Evolutionary conservation across 2,113 vertebrate species (phyloP).

Genomic region (Bubo blakistoni): DNA sequence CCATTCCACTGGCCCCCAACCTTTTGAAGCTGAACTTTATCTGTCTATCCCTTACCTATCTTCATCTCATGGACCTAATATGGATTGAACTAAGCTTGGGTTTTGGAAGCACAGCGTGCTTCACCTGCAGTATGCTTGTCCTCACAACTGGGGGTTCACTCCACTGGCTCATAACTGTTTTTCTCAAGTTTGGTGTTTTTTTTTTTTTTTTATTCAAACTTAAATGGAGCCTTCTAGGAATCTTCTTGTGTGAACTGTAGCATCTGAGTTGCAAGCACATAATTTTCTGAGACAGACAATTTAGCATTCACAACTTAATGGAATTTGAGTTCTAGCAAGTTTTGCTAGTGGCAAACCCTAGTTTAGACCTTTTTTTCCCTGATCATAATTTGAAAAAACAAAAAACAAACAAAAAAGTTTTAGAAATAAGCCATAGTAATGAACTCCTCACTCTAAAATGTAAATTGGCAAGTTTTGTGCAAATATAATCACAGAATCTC

Average conservation of each 20-base stretch:
- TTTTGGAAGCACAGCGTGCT: neutral
- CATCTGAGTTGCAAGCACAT: neutral
- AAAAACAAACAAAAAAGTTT: neutral
- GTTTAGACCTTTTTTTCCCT: neutral
- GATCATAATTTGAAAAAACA: neutral
- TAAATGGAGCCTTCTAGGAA: neutral
- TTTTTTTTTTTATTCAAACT: neutral
- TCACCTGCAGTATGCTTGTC: neutral
- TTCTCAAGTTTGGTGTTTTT: neutral
- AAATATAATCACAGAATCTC: neutral
- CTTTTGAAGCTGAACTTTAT: neutral
- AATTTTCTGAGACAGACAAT: neutral
- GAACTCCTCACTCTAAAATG: neutral
- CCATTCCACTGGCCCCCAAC: neutral
- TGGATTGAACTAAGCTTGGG: neutral
- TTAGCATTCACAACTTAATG: neutral
- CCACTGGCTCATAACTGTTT: neutral
- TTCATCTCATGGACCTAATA: neutral
- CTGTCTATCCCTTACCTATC: neutral
- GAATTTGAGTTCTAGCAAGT: neutral
- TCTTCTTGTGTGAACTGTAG: neutral
- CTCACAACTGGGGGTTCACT: neutral
- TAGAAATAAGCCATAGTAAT: neutral
- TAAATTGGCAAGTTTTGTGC: neutral
- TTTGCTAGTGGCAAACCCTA: rapidly evolving